Conservation (phyloP, 1,140 invertebrate species). For the Colletes gigas region DNA sequence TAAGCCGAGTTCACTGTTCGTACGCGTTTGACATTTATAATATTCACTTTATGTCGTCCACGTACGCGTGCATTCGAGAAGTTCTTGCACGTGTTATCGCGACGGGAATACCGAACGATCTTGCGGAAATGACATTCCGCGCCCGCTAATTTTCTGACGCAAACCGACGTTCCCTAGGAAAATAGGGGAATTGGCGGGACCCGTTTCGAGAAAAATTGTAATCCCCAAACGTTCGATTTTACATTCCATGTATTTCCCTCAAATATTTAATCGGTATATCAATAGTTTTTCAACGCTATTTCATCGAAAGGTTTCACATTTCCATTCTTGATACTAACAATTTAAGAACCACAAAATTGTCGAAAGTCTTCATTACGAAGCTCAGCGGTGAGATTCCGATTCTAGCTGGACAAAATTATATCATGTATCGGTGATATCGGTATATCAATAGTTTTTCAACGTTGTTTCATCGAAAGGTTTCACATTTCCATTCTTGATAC, state of each 20-base stretch:
- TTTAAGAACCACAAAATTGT: no score
- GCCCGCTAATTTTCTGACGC: not conserved
- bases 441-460: no score
- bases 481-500: no score
- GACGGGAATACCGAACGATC: constrained; percentile 58
- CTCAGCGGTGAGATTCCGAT: no score
- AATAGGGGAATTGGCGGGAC: not conserved
- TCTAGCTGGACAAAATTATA: no score
- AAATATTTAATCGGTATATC: no score
- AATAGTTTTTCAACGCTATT: no score
- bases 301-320: no score
- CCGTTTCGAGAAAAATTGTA: not conserved
- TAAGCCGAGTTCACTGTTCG: constrained; percentile 61
- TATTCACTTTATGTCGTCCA: constrained; percentile 62
- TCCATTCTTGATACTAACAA: no score
- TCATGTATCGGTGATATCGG: no score
- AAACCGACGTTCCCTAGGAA: not conserved
- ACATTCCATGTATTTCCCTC: not conserved
- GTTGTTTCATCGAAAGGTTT: no score
- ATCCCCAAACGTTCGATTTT: not conserved
- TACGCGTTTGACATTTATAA: constrained; percentile 65
- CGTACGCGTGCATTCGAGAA: constrained; percentile 44
- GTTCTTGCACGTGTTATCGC: constrained; percentile 63
- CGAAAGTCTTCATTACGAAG: no score
- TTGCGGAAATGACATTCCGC: not conserved